Percentiles rank a stretch among this genome's conserved stretches.
These are phyloP conservation scores for Isichthys henryi DNA, from an alignment of 2,113 vertebrate species.

Conservation along the genomic window DNA sequence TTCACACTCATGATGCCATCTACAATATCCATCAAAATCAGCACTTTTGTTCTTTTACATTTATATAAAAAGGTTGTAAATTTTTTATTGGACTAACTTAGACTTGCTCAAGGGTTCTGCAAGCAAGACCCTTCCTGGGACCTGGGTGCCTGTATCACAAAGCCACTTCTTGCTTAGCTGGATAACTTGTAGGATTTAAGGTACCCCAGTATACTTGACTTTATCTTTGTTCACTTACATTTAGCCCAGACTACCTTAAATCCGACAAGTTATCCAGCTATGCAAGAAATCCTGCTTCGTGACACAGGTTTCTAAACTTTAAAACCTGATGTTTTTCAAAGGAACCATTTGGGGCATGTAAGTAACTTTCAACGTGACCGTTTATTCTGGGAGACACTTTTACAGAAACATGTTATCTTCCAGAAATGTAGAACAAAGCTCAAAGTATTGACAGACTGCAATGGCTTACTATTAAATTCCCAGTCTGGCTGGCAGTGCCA, in stretches of 20 bases:
- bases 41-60: not conserved
- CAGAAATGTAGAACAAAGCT: not conserved
- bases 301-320: not conserved
- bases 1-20: not conserved
- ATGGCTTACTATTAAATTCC: not conserved
- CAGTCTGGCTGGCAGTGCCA: not conserved
- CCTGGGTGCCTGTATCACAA: not conserved
- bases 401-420: not conserved
- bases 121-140: not conserved
- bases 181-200: not conserved
- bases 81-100: not conserved
- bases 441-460: not conserved
- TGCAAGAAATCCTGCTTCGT: not conserved
- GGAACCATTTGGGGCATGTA: not conserved
- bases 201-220: not conserved
- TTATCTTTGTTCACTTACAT: not conserved
- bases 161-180: not conserved
- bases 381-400: not conserved
- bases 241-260: not conserved
- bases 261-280: not conserved
- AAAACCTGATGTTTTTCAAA: not conserved
- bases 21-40: not conserved
- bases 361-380: not conserved
- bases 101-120: not conserved
- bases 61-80: not conserved